Evolutionary conservation across 2,797 vertebrate genomes (phyloP), one percentile per base, ranked within the genome.

Genomic region (Erpetoichthys calabaricus): DNA sequence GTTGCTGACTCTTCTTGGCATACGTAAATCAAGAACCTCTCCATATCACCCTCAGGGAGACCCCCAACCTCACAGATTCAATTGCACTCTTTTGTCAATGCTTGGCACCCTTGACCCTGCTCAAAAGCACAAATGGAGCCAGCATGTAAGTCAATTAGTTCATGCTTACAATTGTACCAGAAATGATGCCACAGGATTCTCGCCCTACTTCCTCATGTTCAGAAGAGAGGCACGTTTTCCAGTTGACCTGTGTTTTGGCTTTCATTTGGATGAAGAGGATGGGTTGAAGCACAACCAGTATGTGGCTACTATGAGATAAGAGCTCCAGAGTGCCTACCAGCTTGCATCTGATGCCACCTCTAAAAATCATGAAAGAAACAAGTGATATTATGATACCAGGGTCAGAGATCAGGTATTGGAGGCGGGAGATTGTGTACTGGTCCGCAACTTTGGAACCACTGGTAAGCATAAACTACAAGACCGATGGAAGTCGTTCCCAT

Each of bases 11-110:
- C 51, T 52, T 9, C 5, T 52, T 6, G 51, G 10, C 9, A 52
- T 52, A 8, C 9, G 10, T 8, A 52, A 52, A 51, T 52, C 51
- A n/a, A 8, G 51, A 52, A 52, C 51, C 3, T 52, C 4, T 5
- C 51, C 51, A 52, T 52, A 52, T 25, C 51, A 52, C 51, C 51
- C 51, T n/a, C 51, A 52, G n/a, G 51, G 51, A 52, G 41, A 52
- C 41, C 8, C 51, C 6, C 51, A 52, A 25, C 51, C 51, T 52
- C 51, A 52, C 41, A 8, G 51, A 52, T 52, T 52, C 25, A 52
- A 52, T 25, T 51, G 10, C 10, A 52, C 51, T 25, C 41, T 52
- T n/a, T 52, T 52, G 51, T n/a, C 9, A n/a, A 52, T 52, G 51
- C 51, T 52, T 3, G 51, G n/a, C 6, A 52, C 4, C 51, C 51